Evolutionary conservation across 2,888 invertebrate species (phyloP), one percentile per base, ranked within the genome.

Genomic region (Agrotis puta): DNA sequence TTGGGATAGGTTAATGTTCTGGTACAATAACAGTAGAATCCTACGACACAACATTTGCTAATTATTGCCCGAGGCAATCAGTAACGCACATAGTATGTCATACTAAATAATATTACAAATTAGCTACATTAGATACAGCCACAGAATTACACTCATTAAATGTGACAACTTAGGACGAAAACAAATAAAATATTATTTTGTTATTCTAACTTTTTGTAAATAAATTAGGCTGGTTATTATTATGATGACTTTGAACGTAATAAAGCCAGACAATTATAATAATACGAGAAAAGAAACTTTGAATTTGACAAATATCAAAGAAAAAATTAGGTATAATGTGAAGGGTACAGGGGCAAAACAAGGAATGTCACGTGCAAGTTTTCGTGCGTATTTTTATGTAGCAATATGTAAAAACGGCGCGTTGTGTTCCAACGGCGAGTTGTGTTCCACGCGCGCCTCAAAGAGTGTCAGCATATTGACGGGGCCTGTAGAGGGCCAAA

Each of bases 111-210:
- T 59, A 51, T 39, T 22, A 62, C 45, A 18, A 57, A 64, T 73
- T 53, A 43, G 22, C 9, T 43, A 22, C 48, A 58, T 74, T 43
- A 33, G 53, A 39, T 16, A 73, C 16, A 2, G 9, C 47, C 64
- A 27, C 27, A 54, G 33, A 56, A 45, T 75, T 45, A 48, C 54
- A 45, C 67, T 76, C 27, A 74, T 61, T 56, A 18, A 50, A 33
- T 45, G 45, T 18, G 64, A 64, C 71, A 63, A 22, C 13, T 22
- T n/a, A 7, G 43, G n/a, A 22, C 33, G n/a, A 22, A 45, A 50
- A 57, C 18, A 57, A 58, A 69, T 43, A 43, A 18, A 39, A 24
- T 45, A 56, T 43, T 24, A 33, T 22, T 48, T 27, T 39, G 39
- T 39, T 39, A 39, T 43, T 54, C 13, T 53, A 24, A n/a, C 48